Percentiles rank a stretch among this genome's conserved stretches.
Evolutionary conservation across 2,888 invertebrate genomes (phyloP).

Genomic region (Automeris io): DNA sequence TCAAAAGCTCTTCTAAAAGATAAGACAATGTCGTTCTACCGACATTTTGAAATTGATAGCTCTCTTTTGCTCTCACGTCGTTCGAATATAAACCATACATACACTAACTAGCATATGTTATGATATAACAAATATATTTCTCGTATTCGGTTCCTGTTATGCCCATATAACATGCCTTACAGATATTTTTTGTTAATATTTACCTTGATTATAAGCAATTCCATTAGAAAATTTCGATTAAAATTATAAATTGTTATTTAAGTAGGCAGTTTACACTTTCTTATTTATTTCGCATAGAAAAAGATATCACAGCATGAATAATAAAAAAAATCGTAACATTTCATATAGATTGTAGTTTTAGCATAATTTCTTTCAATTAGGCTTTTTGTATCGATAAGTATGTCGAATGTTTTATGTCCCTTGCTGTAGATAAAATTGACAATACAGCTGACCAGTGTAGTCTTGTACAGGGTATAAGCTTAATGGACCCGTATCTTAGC

Average conservation of each 20-base stretch:
- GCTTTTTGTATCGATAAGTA: constrained; percentile 27
- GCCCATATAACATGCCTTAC: no score
- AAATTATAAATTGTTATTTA: no score
- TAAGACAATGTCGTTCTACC: constrained; percentile 37
- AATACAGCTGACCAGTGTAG: constrained; percentile 25
- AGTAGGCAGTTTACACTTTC: no score
- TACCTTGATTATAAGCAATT: no score
- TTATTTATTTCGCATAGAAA: background rate
- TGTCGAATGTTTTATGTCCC: constrained; percentile 17
- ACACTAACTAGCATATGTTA: constrained; percentile 10
- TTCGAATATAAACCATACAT: constrained; percentile 13
- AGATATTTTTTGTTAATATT: no score
- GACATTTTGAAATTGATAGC: constrained; percentile 34
- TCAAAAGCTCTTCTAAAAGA: constrained; percentile 73
- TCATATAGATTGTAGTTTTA: background rate
- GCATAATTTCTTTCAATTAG: background rate
- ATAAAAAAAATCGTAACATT: background rate
- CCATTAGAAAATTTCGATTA: no score
- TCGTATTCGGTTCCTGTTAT: no score
- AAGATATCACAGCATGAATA: background rate
- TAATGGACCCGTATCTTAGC: constrained; percentile 8
- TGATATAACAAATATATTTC: no score
- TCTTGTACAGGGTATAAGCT: constrained; percentile 12
- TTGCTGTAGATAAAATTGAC: constrained; percentile 27
- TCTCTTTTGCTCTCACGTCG: constrained; percentile 32